Percentiles rank a stretch among this genome's conserved stretches.
These are phyloP conservation scores for Lagopus muta DNA, from an alignment of 2,113 vertebrate species.

Conservation along the genomic window DNA sequence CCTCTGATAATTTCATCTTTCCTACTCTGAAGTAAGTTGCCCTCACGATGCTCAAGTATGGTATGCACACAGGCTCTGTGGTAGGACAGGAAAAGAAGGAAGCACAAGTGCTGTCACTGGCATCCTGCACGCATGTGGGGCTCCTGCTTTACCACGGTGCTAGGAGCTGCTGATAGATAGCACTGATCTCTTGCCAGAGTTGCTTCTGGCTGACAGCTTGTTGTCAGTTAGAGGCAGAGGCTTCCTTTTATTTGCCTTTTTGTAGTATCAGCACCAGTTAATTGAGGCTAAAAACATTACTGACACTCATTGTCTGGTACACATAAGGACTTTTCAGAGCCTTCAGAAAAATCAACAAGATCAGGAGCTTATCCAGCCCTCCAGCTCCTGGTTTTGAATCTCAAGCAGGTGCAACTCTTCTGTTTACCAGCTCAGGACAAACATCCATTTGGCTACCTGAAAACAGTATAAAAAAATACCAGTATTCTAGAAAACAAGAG, in stretches of 20 bases:
- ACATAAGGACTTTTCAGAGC: not conserved
- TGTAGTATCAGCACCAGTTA: not conserved
- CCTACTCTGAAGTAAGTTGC: not conserved
- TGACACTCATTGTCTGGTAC: not conserved
- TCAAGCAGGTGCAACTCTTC: not conserved
- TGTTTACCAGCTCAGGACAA: not conserved
- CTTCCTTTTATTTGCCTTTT: not conserved
- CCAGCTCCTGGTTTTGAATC: not conserved
- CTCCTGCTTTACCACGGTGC: not conserved
- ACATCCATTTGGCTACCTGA: not conserved
- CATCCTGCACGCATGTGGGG: not conserved
- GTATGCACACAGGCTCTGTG: not conserved
- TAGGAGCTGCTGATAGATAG: not conserved
- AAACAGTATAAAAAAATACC: not conserved
- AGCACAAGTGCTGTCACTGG: not conserved
- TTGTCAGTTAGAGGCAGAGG: not conserved
- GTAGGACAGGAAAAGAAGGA: fast-evolving
- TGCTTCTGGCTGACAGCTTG: not conserved
- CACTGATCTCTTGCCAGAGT: not conserved
- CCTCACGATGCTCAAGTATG: not conserved
- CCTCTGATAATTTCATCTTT: not conserved
- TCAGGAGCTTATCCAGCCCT: not conserved
- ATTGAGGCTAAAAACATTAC: not conserved
- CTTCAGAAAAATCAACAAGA: not conserved
- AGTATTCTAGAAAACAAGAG: not conserved